A percentile compares a stretch with the other conserved stretches of the same genome.
These are phyloP conservation scores for Fulmarus glacialis DNA, from an alignment of 2,113 vertebrate genomes.

Conservation along the genomic window DNA sequence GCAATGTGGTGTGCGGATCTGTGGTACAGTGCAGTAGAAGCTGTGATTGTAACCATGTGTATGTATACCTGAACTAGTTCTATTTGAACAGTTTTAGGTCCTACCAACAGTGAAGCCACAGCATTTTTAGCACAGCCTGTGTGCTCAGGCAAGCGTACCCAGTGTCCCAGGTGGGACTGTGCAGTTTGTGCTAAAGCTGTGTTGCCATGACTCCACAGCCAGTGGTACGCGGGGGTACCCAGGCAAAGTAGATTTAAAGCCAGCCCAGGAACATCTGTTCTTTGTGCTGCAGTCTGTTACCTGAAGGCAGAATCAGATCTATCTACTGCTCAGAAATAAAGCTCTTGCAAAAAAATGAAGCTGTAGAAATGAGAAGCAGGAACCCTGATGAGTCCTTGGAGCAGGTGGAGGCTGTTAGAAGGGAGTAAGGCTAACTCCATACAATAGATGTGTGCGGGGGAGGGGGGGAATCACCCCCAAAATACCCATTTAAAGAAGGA, in stretches of 20 bases:
- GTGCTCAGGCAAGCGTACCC: background rate
- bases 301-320: background rate
- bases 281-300: background rate
- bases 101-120: rapidly evolving
- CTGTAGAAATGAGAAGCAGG: background rate
- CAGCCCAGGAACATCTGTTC: background rate
- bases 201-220: background rate
- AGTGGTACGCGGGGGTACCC: background rate
- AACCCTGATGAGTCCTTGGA: background rate
- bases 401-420: background rate
- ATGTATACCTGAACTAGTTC: rapidly evolving
- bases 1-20: background rate
- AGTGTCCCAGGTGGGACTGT: background rate
- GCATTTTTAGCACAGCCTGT: background rate
- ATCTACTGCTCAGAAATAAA: rapidly evolving
- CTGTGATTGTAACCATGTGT: background rate
- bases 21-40: background rate
- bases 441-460: rapidly evolving
- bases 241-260: background rate
- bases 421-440: rapidly evolving
- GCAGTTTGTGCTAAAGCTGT: background rate
- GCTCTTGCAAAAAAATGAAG: background rate
- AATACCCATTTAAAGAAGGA: background rate
- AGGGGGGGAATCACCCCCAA: rapidly evolving
- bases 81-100: background rate